These are phyloP conservation scores for Uromys caudimaculatus DNA, from an alignment of 2,797 vertebrate species.

Conservation along the genomic window DNA sequence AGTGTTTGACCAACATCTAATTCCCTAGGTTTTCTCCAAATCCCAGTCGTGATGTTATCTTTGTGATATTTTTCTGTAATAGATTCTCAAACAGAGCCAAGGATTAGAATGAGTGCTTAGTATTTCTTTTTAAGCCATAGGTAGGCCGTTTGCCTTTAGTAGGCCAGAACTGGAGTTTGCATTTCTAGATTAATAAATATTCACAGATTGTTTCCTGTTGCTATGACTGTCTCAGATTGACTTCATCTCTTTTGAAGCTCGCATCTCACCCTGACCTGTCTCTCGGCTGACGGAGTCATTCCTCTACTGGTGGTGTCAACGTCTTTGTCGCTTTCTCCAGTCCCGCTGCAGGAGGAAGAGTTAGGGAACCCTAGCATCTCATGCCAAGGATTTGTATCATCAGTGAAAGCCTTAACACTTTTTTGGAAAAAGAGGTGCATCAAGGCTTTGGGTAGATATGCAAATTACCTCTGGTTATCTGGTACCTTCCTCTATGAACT, in stretches of 20 bases:
- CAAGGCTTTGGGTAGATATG: background rate
- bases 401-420: background rate
- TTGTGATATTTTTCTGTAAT: background rate
- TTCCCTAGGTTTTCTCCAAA: background rate
- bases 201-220: background rate
- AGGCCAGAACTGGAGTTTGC: background rate
- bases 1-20: background rate
- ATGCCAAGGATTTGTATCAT: background rate
- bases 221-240: background rate
- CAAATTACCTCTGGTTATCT: background rate
- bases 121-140: background rate
- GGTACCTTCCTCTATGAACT: background rate
- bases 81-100: background rate
- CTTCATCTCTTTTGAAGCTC: background rate
- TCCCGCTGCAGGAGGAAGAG: background rate
- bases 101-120: background rate
- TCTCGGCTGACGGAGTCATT: background rate
- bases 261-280: background rate
- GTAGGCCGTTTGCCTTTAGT: background rate
- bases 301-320: background rate
- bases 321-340: background rate
- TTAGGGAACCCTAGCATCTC: background rate
- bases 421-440: background rate
- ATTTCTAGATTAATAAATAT: background rate
- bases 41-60: background rate